These are phyloP conservation scores for Rotaria sp. DNA, from an alignment of 2,888 invertebrate species.

Conservation along the genomic window DNA sequence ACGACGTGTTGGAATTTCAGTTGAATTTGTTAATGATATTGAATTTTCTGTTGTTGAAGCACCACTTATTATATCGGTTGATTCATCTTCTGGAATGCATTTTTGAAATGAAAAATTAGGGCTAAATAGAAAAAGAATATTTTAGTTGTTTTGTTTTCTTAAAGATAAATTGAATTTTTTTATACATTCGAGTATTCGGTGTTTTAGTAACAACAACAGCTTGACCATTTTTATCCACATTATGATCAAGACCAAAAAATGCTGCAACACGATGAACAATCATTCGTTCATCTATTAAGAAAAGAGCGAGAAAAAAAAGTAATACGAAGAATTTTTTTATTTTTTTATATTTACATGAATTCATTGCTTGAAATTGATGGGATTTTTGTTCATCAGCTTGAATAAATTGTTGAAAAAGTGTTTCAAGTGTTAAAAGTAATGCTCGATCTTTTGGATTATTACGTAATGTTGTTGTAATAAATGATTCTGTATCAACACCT, in stretches of 20 bases:
- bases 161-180: background rate
- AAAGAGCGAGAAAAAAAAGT: background rate
- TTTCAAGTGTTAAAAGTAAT: constrained; percentile 76
- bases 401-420: constrained; percentile 73
- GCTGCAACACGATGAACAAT: constrained; percentile 85
- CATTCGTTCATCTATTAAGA: constrained; percentile 63
- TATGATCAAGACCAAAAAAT: constrained; percentile 86
- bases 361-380: constrained; percentile 23
- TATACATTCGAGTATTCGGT: constrained; percentile 62
- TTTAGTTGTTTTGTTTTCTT: background rate
- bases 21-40: background rate
- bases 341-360: constrained; percentile 17
- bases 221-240: constrained; percentile 75
- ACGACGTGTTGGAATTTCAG: background rate
- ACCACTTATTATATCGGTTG: background rate
- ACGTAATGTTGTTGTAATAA: constrained; percentile 81
- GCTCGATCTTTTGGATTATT: constrained; percentile 79
- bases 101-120: constrained; percentile 20
- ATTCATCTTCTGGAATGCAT: constrained; percentile 24
- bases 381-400: constrained; percentile 67
- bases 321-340: background rate
- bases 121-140: background rate
- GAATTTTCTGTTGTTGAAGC: background rate
- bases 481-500: constrained; percentile 74
- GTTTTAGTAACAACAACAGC: constrained; percentile 70